Conservation (phyloP, 1,140 invertebrate genomes). For the Myzus persicae region DNA sequence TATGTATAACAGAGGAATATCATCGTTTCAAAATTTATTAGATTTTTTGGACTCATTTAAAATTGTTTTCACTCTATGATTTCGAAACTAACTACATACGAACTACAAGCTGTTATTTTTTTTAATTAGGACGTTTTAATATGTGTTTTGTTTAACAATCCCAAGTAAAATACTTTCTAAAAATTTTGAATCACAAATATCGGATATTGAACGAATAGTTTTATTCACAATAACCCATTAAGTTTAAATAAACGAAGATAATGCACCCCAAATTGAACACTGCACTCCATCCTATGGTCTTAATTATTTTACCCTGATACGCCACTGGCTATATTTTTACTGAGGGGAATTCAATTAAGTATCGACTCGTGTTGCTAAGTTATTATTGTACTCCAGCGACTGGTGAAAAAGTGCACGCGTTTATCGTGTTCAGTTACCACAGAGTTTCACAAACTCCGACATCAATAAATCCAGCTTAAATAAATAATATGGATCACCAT, state of each 20-base stretch:
- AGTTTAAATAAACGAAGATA: background rate
- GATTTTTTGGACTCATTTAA: too few species aligned
- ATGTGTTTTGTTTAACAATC: background rate
- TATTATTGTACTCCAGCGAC: background rate
- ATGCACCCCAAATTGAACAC: background rate
- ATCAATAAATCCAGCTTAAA: slow-evolving; percentile 56
- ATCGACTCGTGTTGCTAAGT: background rate
- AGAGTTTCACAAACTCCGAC: background rate
- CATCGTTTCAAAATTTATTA: too few species aligned
- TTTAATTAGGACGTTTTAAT: background rate
- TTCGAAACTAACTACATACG: too few species aligned
- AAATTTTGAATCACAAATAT: background rate
- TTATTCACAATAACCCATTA: background rate
- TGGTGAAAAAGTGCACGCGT: background rate
- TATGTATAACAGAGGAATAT: too few species aligned
- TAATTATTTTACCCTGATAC: background rate
- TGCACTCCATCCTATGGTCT: background rate
- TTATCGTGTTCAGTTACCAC: slow-evolving; percentile 32
- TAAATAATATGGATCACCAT: slow-evolving; percentile 55
- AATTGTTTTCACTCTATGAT: too few species aligned
- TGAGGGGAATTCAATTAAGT: background rate
- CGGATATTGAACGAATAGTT: too few species aligned
- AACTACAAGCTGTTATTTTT: background rate
- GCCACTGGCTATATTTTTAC: background rate
- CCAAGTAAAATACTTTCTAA: background rate